Conservation (phyloP, 2,113 vertebrate species). For the Aix galericulata region DNA sequence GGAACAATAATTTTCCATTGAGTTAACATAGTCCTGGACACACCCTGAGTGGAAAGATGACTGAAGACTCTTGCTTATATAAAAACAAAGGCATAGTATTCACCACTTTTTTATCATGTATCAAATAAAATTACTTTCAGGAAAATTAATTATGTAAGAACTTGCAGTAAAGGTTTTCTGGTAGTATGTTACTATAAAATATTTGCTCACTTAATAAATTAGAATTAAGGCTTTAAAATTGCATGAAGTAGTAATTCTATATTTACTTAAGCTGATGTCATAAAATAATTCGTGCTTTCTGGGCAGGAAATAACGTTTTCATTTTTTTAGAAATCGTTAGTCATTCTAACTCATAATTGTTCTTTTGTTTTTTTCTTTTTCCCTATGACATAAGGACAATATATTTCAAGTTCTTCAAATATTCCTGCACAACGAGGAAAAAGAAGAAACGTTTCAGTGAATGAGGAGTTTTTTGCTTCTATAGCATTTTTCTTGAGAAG, state of each 20-base stretch:
- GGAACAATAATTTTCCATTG: constrained; percentile 61
- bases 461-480: constrained; percentile 81
- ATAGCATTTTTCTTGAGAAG: constrained; percentile 80
- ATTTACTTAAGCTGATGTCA: neutral
- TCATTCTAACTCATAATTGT: neutral
- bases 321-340: neutral
- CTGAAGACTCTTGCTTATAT: constrained; percentile 21
- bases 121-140: neutral
- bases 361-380: neutral
- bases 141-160: neutral
- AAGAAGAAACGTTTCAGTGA: constrained; percentile 74
- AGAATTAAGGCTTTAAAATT: neutral
- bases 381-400: constrained; percentile 13
- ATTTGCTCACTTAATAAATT: neutral
- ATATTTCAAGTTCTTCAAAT: constrained; percentile 22
- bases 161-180: neutral
- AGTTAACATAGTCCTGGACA: constrained; percentile 1
- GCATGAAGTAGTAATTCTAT: neutral
- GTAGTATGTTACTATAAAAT: neutral
- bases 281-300: neutral
- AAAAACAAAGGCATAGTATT: neutral
- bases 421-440: constrained; percentile 58
- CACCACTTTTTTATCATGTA: neutral
- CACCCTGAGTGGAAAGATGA: constrained; percentile 33
- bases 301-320: neutral